These are phyloP conservation scores for Aphidius colemani DNA, from an alignment of 2,888 invertebrate genomes.

Conservation along the genomic window DNA sequence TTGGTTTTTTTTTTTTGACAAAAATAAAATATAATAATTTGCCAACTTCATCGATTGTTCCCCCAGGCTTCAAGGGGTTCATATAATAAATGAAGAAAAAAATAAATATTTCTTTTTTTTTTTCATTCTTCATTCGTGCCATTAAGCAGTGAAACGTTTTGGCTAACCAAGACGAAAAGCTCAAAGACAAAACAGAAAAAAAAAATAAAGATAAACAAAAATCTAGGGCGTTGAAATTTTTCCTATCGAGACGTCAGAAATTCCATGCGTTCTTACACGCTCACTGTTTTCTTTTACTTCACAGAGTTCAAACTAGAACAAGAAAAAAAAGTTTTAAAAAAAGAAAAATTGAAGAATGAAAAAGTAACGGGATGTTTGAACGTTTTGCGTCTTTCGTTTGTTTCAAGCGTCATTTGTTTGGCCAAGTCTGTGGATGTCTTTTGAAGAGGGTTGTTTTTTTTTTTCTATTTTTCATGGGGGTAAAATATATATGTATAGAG, in stretches of 20 bases:
- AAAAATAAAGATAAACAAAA: slow-evolving; percentile 1
- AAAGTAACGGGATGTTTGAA: slow-evolving; percentile 49
- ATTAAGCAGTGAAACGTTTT: slow-evolving; percentile 56
- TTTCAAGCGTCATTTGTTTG: slow-evolving; percentile 61
- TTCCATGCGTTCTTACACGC: slow-evolving; percentile 32
- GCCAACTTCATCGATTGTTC: too few relatives aligned
- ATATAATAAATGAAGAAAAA: too few relatives aligned
- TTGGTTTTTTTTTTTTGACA: too few relatives aligned
- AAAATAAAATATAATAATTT: too few relatives aligned
- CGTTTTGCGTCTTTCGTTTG: slow-evolving; percentile 55
- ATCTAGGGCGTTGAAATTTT: slow-evolving; percentile 47
- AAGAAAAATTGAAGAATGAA: slow-evolving; percentile 49
- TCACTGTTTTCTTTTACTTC: slow-evolving; percentile 26
- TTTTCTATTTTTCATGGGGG: slow-evolving; percentile 10
- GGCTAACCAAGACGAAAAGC: slow-evolving; percentile 60
- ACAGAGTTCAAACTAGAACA: slow-evolving; percentile 27
- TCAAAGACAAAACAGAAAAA: neutral
- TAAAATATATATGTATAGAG: neutral
- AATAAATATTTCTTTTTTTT: slow-evolving; percentile 9
- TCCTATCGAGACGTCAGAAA: slow-evolving; percentile 33
- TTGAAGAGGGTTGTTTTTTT: slow-evolving; percentile 26
- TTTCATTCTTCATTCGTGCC: slow-evolving; percentile 49
- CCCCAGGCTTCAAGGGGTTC: too few relatives aligned
- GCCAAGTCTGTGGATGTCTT: slow-evolving; percentile 36
- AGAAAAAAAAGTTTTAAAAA: slow-evolving; percentile 31